Percentiles rank a stretch among this genome's conserved stretches.
Evolutionary conservation across 1,140 invertebrate genomes (phyloP).

Genomic region (Macrobrachium nipponense): DNA sequence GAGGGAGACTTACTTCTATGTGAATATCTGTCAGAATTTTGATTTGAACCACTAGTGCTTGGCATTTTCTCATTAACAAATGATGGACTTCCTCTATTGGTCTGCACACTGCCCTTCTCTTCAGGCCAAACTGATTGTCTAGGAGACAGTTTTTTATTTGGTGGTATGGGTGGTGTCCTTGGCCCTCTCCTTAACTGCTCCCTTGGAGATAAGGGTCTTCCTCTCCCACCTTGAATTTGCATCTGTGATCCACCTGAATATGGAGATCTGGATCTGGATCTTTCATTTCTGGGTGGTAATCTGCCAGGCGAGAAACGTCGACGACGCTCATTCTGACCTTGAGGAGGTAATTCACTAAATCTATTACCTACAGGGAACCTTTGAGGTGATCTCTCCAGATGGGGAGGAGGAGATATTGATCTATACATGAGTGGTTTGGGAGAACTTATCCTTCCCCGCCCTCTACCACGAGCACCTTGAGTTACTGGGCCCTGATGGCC

Average conservation of each 20-base stretch:
- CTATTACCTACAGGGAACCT: constrained; percentile 21
- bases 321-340: constrained; percentile 25
- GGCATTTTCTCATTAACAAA: too few species aligned
- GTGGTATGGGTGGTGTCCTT: constrained; percentile 49
- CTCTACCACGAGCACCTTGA: constrained; percentile 30
- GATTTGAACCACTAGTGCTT: too few species aligned
- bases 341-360: constrained; percentile 30
- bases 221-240: constrained; percentile 32
- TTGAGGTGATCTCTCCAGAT: constrained; percentile 4
- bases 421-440: constrained; percentile 21
- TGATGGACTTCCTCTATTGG: constrained; percentile 1
- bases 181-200: constrained; percentile 40
- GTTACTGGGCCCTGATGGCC: constrained; percentile 9
- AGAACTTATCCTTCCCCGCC: constrained; percentile 3
- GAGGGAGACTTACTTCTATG: not conserved
- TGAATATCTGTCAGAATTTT: not conserved
- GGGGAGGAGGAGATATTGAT: constrained; percentile 25
- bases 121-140: constrained; percentile 22
- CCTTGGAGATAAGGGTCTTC: constrained; percentile 40
- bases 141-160: constrained; percentile 24
- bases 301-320: constrained; percentile 32
- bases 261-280: constrained; percentile 42
- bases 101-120: constrained; percentile 21
- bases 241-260: constrained; percentile 24
- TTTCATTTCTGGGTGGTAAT: constrained; percentile 7